Conservation (phyloP, 2,888 invertebrate genomes). For the Petrophora chlorosata region DNA sequence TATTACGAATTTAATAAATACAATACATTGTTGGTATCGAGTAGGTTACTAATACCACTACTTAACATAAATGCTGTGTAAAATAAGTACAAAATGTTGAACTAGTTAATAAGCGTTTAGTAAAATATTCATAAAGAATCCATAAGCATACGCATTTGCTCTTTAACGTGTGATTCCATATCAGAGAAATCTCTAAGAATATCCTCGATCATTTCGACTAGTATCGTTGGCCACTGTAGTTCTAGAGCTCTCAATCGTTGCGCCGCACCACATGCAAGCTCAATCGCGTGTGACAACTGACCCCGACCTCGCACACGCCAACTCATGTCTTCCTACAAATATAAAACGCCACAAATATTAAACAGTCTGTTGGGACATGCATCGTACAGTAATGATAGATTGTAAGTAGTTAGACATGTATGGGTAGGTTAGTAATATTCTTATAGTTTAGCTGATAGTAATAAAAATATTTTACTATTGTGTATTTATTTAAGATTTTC, state of each 20-base stretch:
- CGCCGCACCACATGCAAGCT: conserved; percentile 90
- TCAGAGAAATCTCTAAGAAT: conserved; percentile 92
- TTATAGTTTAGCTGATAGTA: too few species aligned
- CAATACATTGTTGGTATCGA: background rate
- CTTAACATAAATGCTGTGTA: background rate
- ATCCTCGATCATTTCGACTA: conserved; percentile 90
- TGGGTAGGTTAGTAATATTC: too few species aligned
- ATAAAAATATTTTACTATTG: too few species aligned
- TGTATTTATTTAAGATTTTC: too few species aligned
- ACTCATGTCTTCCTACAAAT: conserved; percentile 88
- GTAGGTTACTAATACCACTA: background rate
- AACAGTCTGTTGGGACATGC: too few species aligned
- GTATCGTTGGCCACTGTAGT: conserved; percentile 89
- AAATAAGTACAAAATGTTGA: background rate
- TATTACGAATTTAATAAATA: background rate
- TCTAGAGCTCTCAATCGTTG: conserved; percentile 90
- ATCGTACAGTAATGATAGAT: too few species aligned
- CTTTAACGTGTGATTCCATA: conserved; percentile 91
- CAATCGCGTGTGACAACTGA: conserved; percentile 87
- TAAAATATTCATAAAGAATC: conserved; percentile 54
- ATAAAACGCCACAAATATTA: too few species aligned
- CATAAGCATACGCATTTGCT: conserved; percentile 82
- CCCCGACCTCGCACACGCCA: conserved; percentile 90
- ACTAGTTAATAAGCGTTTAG: background rate
- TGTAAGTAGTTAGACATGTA: too few species aligned